A percentile compares a stretch with the other conserved stretches of the same genome.
phyloP scores from a whole-genome alignment of 2,888 invertebrate species.

The Anagyrus pseudococci region DNA sequence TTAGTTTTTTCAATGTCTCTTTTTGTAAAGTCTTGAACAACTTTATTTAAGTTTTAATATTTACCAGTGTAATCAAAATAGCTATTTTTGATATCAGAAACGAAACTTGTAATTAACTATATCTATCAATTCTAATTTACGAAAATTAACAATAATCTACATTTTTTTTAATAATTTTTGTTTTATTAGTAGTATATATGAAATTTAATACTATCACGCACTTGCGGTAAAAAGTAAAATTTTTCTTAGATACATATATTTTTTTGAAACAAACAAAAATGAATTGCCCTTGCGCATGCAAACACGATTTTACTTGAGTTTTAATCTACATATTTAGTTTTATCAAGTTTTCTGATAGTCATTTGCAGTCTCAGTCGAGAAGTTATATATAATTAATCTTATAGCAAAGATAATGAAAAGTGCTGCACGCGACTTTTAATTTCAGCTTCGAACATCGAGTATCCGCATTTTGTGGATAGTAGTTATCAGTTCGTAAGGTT shows the following conservation, averaged over 20 bases:
- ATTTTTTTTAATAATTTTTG: background rate
- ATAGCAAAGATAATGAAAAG: constrained; percentile 22
- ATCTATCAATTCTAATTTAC: constrained; percentile 1
- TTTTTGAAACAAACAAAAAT: constrained; percentile 15
- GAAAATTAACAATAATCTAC: constrained; percentile 18
- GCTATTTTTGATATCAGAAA: background rate
- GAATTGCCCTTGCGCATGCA: constrained; percentile 21
- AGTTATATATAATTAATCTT: constrained; percentile 23
- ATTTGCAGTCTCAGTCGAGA: constrained; percentile 35
- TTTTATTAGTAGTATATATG: too few species aligned
- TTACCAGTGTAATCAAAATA: background rate
- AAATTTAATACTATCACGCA: constrained; percentile 12
- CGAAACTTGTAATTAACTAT: background rate
- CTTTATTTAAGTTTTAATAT: background rate
- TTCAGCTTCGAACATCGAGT: constrained; percentile 3
- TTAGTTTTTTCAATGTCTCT: constrained; percentile 1
- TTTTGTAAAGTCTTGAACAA: too few species aligned
- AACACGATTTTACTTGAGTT: constrained; percentile 12
- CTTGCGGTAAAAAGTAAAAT: constrained; percentile 21
- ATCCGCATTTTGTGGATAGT: constrained; percentile 6
- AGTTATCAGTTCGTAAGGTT: constrained; percentile 19
- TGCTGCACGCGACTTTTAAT: constrained; percentile 13
- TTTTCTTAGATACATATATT: too few species aligned
- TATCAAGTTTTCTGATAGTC: constrained; percentile 36
- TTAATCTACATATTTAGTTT: constrained; percentile 29